phyloP scores from a whole-genome alignment of 2,797 vertebrate species.

The Mionectes olivaceus region DNA sequence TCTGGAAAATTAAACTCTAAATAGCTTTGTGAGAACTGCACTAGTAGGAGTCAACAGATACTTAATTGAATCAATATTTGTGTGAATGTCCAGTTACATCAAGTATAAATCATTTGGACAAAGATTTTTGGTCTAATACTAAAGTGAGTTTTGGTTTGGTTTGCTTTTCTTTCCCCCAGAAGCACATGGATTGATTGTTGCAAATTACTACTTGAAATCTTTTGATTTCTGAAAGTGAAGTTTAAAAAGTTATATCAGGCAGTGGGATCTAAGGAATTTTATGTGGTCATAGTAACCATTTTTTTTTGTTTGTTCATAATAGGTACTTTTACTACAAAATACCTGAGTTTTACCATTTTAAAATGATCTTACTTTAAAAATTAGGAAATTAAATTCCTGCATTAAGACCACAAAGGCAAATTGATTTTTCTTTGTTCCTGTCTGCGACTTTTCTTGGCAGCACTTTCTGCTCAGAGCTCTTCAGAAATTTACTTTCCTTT shows the following conservation, averaged over 20 bases:
- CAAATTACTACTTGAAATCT: not conserved
- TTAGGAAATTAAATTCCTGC: not conserved
- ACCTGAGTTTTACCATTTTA: not conserved
- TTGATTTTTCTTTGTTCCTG: not conserved
- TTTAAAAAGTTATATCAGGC: not conserved
- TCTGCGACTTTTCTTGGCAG: not conserved
- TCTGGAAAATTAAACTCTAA: not conserved
- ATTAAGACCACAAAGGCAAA: not conserved
- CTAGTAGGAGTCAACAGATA: not conserved
- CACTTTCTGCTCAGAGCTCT: not conserved
- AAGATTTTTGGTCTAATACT: not conserved
- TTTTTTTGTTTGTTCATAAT: not conserved
- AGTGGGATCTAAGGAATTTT: not conserved
- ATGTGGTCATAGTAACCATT: not conserved
- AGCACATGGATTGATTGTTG: not conserved
- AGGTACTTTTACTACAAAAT: not conserved
- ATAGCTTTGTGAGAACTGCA: not conserved
- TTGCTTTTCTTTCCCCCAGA: not conserved
- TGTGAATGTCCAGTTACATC: not conserved
- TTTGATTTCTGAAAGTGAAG: not conserved
- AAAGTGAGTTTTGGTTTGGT: not conserved
- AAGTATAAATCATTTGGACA: not conserved
- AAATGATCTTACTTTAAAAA: not conserved
- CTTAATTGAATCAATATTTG: not conserved
- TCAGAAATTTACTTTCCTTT: not conserved